phyloP scores from a whole-genome alignment of 2,797 vertebrate species.

The Pseudotriccus pelzelni region DNA sequence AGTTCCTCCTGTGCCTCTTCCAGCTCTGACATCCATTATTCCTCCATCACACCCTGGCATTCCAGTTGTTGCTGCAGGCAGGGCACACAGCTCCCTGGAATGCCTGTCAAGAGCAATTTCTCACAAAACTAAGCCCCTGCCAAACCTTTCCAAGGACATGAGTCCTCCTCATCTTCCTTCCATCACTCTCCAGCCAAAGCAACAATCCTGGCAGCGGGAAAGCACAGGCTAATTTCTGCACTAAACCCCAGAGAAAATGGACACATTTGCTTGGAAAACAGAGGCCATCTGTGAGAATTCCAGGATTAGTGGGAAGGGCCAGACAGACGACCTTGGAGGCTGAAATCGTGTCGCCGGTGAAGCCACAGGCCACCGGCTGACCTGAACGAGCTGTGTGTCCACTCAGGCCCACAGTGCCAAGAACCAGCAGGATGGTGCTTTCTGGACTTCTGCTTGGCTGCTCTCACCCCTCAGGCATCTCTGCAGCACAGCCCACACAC shows the following conservation, averaged over 20 bases:
- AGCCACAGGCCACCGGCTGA: neutral
- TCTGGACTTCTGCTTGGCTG: neutral
- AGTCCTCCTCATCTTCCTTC: neutral
- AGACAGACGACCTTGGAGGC: neutral
- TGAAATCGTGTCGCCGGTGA: neutral
- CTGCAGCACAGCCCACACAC: neutral
- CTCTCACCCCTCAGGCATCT: neutral
- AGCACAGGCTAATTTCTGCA: neutral
- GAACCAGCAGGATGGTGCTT: neutral
- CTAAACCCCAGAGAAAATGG: neutral
- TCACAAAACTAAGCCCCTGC: constrained; percentile 5
- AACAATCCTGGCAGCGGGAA: neutral
- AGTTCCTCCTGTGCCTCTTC: neutral
- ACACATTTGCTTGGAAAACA: neutral
- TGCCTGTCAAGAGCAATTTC: constrained; percentile 47
- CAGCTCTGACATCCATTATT: neutral
- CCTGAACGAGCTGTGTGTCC: neutral
- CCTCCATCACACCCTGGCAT: constrained; percentile 19
- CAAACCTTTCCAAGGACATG: constrained; percentile 24
- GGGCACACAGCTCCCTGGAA: neutral
- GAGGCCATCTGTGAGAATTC: neutral
- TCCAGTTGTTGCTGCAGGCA: neutral
- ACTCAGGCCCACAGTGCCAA: neutral
- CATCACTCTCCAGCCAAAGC: neutral
- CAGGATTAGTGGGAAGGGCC: neutral